Conservation (phyloP, 2,888 invertebrate genomes). For the Tiliacea aurago region DNA sequence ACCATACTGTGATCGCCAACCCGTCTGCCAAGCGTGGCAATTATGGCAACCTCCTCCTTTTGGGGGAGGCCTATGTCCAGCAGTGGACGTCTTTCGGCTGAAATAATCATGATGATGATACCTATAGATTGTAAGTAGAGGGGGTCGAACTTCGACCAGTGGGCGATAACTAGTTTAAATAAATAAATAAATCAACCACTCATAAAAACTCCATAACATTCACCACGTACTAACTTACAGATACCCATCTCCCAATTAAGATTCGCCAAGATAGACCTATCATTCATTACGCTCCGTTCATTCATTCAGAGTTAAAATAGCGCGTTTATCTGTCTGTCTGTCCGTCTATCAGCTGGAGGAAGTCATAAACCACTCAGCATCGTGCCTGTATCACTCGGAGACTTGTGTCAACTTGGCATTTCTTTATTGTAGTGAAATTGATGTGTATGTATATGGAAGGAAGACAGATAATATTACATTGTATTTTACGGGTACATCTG, state of each 20-base stretch:
- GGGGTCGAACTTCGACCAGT: too few relatives aligned
- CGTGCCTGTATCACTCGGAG: slow-evolving; percentile 79
- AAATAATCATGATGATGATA: too few relatives aligned
- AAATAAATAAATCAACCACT: background rate
- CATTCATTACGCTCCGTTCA: slow-evolving; percentile 81
- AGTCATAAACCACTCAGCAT: slow-evolving; percentile 86
- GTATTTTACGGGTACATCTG: slow-evolving; percentile 21
- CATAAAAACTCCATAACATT: background rate
- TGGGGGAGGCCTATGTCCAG: too few relatives aligned
- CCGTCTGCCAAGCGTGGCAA: too few relatives aligned
- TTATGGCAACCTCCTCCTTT: too few relatives aligned
- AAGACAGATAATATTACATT: slow-evolving; percentile 47
- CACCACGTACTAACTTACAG: background rate
- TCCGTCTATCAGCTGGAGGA: slow-evolving; percentile 75
- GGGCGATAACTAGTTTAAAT: too few relatives aligned
- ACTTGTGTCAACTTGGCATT: slow-evolving; percentile 75
- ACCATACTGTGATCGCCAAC: too few relatives aligned
- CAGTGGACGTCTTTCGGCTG: too few relatives aligned
- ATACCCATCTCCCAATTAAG: slow-evolving; percentile 65
- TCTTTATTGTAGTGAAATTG: slow-evolving; percentile 71
- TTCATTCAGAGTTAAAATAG: slow-evolving; percentile 78
- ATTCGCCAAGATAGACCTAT: slow-evolving; percentile 69
- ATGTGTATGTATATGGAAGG: slow-evolving; percentile 56
- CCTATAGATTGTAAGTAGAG: too few relatives aligned
- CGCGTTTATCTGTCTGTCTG: slow-evolving; percentile 78